Evolutionary conservation across 2,797 vertebrate genomes (phyloP).

Genomic region (Sebastes minor): DNA sequence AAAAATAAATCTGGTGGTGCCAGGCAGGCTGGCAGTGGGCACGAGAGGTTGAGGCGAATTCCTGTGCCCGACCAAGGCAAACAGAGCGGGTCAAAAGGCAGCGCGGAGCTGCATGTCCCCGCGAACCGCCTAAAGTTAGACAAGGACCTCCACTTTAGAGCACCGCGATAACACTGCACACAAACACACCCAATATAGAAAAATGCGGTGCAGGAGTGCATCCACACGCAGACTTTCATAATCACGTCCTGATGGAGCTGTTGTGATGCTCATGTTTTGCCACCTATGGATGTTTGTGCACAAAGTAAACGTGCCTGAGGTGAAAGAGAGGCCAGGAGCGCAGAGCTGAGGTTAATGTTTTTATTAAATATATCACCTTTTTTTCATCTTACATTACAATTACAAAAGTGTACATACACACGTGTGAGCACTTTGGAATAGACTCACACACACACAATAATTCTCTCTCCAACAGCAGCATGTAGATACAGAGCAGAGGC

Average conservation of each 20-base stretch:
- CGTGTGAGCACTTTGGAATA: conserved; percentile 79
- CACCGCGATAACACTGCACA: conserved; percentile 72
- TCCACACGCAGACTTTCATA: conserved; percentile 45
- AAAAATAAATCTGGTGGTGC: conserved; percentile 81
- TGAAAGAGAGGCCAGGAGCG: conserved; percentile 18
- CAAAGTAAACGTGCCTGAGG: conserved; percentile 7
- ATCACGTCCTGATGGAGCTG: conserved; percentile 30
- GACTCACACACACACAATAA: conserved; percentile 58
- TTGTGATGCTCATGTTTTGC: conserved; percentile 31
- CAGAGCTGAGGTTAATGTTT: conserved; percentile 73
- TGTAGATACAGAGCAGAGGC: conserved; percentile 60
- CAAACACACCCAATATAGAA: conserved; percentile 55
- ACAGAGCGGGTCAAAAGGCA: conserved; percentile 82
- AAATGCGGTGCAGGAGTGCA: conserved; percentile 34
- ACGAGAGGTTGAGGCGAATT: conserved; percentile 70
- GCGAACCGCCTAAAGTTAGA: conserved; percentile 77
- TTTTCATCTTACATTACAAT: conserved; percentile 72
- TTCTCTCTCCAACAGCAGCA: conserved; percentile 78
- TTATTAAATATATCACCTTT: conserved; percentile 84
- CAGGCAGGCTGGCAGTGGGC: conserved; percentile 80
- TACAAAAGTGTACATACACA: conserved; percentile 79
- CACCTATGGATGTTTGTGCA: conserved; percentile 21
- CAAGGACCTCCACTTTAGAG: conserved; percentile 70
- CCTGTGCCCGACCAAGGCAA: conserved; percentile 79
- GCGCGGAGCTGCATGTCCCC: conserved; percentile 57